Percentiles rank a stretch among this genome's conserved stretches.
These are phyloP conservation scores for Peromyscus maniculatus DNA, from an alignment of 2,113 vertebrate species.

Conservation along the genomic window DNA sequence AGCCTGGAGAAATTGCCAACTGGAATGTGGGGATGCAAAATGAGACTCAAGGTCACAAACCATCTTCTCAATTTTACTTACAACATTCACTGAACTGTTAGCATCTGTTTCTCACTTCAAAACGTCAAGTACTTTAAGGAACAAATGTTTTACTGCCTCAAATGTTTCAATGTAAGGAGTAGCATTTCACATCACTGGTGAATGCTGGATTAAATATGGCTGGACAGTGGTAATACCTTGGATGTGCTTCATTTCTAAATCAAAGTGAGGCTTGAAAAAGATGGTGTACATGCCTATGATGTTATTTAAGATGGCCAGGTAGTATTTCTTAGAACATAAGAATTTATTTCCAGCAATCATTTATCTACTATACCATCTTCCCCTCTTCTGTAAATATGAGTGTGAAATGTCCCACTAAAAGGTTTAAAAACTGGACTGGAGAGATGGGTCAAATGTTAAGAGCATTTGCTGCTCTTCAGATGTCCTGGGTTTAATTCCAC, in stretches of 20 bases:
- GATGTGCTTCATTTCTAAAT: not conserved
- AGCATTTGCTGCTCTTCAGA: not conserved
- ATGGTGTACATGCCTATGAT: not conserved
- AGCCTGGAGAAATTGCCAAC: not conserved
- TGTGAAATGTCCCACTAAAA: not conserved
- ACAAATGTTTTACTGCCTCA: constrained; percentile 12
- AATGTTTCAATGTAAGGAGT: not conserved
- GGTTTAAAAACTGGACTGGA: not conserved
- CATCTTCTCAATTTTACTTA: not conserved
- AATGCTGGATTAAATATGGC: not conserved
- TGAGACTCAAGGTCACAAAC: not conserved
- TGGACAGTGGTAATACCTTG: not conserved
- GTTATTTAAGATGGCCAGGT: not conserved
- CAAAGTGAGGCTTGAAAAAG: not conserved
- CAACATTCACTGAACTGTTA: not conserved
- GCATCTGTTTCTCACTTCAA: not conserved
- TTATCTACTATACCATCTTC: not conserved
- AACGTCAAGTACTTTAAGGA: not conserved
- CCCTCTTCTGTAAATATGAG: not conserved
- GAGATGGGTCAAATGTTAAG: not conserved
- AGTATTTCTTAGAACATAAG: not conserved
- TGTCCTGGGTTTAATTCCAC: too few species aligned
- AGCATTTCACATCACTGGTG: not conserved
- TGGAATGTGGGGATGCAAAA: constrained; percentile 13
- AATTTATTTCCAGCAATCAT: not conserved